Evolutionary conservation across 1,140 invertebrate genomes (phyloP), one percentile per base, ranked within the genome.

Genomic region (Drosophila orena): DNA sequence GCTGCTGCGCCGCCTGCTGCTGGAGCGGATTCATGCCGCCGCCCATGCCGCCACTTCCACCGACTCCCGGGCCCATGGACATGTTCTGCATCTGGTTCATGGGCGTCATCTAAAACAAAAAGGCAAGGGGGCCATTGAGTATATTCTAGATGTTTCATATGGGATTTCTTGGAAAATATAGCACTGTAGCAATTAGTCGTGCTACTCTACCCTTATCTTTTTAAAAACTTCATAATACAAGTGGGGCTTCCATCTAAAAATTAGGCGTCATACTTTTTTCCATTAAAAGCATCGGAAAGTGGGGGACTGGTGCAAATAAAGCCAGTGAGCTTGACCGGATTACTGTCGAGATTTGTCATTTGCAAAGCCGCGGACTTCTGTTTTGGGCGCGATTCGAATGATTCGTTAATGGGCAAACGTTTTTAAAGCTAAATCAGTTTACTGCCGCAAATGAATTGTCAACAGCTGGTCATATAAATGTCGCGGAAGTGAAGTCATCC

Each of bases 61-160:
- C 86, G 3, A 93, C 93, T 81, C 77, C 93, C 78, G 68, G 69
- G 11, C 93, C 93, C 94, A 95, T 95, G 2, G 79, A 78, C 86
- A 92, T 92, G 53, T 57, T 84, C 44, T 90, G 79, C 92, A 92
- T 92, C 68, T 92, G 91, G 69, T 91, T 92, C 92, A 92, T 92
- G 40, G 86, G 83, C 65, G 86, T 78, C 91, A 92, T 92, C 91
- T 92, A 61, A 4, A 84, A 20, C 5, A 20, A 20, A 11, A 75
- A 3, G 2, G 11, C 17, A 17, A 17, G 49, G 52, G 22, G 17
- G 55, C 27, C 44, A 11, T 0, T 42, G n/a, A 7, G 10, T n/a
- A 7, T 11, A n/a, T 3, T 37, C 20, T 24, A 37, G 11, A 14
- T 4, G 11, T 12, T 12, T 12, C 11, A 38, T 4, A 38, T 12